Percentiles rank a stretch among this genome's conserved stretches.
Conservation (phyloP, 2,888 invertebrate species). For the Pristionchus arcanus region DNA sequence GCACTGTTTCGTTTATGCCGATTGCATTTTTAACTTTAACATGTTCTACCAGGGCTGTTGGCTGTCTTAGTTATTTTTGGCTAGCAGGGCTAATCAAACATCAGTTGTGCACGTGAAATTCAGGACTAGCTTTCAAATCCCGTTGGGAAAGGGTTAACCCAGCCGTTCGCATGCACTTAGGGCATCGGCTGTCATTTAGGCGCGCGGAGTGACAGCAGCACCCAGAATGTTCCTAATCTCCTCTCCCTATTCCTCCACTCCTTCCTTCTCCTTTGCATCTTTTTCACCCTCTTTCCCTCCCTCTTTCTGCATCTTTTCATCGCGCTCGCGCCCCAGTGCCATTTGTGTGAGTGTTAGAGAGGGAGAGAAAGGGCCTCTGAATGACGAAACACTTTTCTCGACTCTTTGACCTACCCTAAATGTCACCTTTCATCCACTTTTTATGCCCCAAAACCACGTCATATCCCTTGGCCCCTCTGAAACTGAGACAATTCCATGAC, state of each 20-base stretch:
- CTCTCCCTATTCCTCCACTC: constrained; percentile 11
- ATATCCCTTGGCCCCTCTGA: not conserved
- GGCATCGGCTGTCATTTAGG: not conserved
- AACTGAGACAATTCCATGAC: not conserved
- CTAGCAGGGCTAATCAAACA: too few species aligned
- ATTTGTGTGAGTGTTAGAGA: not conserved
- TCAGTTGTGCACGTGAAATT: not conserved
- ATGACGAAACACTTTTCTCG: not conserved
- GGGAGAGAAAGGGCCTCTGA: not conserved
- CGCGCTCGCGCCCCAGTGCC: constrained; percentile 10
- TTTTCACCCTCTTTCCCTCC: not conserved
- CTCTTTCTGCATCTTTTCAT: constrained; percentile 30
- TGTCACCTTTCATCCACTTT: not conserved
- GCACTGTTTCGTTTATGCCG: too few species aligned
- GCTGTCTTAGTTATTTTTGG: too few species aligned
- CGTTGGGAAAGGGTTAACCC: not conserved
- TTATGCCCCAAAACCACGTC: not conserved
- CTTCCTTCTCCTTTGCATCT: constrained; percentile 19
- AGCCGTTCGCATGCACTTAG: not conserved
- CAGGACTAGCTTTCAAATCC: not conserved
- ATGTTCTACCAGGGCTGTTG: too few species aligned
- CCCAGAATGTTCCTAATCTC: constrained; percentile 50
- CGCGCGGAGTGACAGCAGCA: not conserved
- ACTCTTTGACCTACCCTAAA: constrained; percentile 26
- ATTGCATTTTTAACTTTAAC: too few species aligned